Conservation (phyloP, 1,140 invertebrate species). For the Pachypsylla venusta region DNA sequence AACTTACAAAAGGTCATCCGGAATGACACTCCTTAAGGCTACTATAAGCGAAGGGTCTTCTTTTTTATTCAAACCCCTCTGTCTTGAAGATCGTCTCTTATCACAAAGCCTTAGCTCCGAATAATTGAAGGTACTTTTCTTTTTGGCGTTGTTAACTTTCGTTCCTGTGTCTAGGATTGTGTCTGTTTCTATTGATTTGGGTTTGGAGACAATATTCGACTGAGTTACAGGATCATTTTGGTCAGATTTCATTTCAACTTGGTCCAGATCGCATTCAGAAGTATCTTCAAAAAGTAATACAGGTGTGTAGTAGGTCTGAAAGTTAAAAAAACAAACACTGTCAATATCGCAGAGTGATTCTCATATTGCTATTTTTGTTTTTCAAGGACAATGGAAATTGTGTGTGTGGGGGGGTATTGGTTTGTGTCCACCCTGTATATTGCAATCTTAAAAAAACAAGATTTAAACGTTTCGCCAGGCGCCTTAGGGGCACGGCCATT, state of each 20-base stretch:
- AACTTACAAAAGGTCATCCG: conserved; percentile 37
- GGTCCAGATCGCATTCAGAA: background rate
- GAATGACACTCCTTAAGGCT: conserved; percentile 42
- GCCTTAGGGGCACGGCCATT: too few relatives aligned
- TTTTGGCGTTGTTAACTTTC: conserved; percentile 21
- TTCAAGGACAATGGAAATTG: too few relatives aligned
- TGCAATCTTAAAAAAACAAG: too few relatives aligned
- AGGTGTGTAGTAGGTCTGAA: conserved; percentile 1
- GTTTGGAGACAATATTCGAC: background rate
- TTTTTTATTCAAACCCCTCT: conserved; percentile 36
- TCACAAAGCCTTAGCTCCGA: conserved; percentile 56
- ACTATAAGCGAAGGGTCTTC: conserved; percentile 49
- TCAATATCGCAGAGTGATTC: too few relatives aligned
- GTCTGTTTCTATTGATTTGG: too few relatives aligned
- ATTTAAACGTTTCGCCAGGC: too few relatives aligned
- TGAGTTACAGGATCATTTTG: background rate
- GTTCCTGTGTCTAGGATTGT: background rate
- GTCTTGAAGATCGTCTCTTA: conserved; percentile 48
- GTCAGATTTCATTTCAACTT: background rate
- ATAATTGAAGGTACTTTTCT: conserved; percentile 46
- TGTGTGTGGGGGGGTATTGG: too few relatives aligned
- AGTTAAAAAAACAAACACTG: too few relatives aligned
- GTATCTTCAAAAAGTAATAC: background rate
- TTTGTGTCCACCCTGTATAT: too few relatives aligned
- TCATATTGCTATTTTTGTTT: too few relatives aligned